Percentiles rank a stretch among this genome's conserved stretches.
phyloP scores from a whole-genome alignment of 1,140 invertebrate genomes.

The Physella acuta region DNA sequence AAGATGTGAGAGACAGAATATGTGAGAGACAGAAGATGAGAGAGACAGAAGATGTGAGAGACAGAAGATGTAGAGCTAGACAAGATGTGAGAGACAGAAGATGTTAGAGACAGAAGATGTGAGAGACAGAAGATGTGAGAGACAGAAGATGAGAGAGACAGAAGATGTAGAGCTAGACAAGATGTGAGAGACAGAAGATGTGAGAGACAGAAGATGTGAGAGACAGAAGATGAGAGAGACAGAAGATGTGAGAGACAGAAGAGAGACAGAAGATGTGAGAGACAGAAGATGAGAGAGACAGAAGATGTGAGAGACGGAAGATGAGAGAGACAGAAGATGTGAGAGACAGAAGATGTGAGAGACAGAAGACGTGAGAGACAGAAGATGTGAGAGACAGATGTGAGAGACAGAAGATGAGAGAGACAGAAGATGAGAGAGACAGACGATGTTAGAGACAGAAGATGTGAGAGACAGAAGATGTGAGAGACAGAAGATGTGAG shows the following conservation, averaged over 20 bases:
- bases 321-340: neutral
- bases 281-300: neutral
- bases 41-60: neutral
- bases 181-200: neutral
- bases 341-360: neutral
- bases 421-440: neutral
- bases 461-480: neutral
- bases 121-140: neutral
- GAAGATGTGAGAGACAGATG: neutral
- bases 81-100: neutral
- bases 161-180: neutral
- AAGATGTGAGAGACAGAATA: neutral
- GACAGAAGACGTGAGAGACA: neutral
- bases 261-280: neutral
- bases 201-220: neutral
- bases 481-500: neutral
- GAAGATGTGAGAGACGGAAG: neutral
- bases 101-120: neutral
- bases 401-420: neutral
- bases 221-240: neutral
- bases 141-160: neutral
- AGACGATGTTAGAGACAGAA: neutral
- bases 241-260: neutral
- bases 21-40: neutral
- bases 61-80: neutral